phyloP scores from a whole-genome alignment of 2,113 vertebrate species.

The Lanius ludovicianus region DNA sequence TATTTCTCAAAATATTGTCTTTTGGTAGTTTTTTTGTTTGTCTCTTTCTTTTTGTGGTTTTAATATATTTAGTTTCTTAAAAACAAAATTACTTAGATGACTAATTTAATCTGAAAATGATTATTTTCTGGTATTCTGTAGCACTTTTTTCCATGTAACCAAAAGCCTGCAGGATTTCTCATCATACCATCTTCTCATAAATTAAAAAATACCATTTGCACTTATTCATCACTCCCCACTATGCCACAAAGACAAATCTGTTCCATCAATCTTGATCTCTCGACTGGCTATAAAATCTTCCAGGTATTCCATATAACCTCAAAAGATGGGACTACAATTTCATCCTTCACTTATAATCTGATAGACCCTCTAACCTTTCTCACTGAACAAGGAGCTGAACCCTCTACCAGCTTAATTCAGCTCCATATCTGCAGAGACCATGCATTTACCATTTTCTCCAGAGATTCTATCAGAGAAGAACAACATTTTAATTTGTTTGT shows the following conservation, averaged over 20 bases:
- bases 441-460: neutral
- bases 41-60: neutral
- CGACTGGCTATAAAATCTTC: neutral
- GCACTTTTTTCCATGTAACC: neutral
- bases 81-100: neutral
- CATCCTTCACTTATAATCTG: neutral
- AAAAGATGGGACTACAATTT: neutral
- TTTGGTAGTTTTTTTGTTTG: neutral
- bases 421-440: neutral
- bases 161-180: neutral
- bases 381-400: neutral
- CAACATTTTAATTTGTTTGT: neutral
- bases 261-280: neutral
- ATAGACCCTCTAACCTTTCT: neutral
- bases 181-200: neutral
- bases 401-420: neutral
- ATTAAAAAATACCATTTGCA: constrained; percentile 14
- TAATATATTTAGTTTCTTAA: neutral
- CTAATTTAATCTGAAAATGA: neutral
- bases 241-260: constrained; percentile 1
- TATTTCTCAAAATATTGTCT: neutral
- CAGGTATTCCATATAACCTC: neutral
- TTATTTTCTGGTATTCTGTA: neutral
- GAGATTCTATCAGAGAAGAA: neutral
- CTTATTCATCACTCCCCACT: neutral